These are phyloP conservation scores for Bucco capensis DNA, from an alignment of 2,113 vertebrate species.

Conservation along the genomic window DNA sequence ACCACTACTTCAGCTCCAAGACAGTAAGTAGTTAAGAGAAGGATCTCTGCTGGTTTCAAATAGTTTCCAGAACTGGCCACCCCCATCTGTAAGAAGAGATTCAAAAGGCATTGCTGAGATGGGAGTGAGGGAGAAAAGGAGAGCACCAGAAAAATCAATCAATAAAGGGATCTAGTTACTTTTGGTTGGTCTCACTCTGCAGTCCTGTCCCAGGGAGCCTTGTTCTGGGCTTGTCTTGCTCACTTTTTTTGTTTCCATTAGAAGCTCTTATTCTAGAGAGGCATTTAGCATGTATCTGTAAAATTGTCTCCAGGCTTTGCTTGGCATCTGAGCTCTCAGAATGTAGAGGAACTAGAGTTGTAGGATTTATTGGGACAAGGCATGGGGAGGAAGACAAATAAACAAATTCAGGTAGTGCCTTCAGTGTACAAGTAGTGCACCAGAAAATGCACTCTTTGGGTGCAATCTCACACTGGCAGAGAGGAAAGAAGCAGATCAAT, in stretches of 20 bases:
- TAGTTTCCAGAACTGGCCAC: slow-evolving; percentile 18
- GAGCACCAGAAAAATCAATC: background rate
- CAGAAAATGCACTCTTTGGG: background rate
- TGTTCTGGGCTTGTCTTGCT: slow-evolving; percentile 31
- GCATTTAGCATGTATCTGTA: slow-evolving; percentile 56
- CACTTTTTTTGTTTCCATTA: slow-evolving; percentile 57
- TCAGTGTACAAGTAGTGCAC: background rate
- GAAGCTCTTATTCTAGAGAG: slow-evolving; percentile 39
- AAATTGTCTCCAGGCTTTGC: slow-evolving; percentile 61
- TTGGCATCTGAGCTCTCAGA: slow-evolving; percentile 50
- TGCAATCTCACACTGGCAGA: background rate
- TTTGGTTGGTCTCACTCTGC: slow-evolving; percentile 1
- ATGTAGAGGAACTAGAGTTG: slow-evolving; percentile 42
- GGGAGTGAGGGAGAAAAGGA: background rate
- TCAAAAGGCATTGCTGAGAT: slow-evolving; percentile 11
- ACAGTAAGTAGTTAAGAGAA: background rate
- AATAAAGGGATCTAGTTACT: slow-evolving; percentile 43
- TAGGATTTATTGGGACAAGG: slow-evolving; percentile 38
- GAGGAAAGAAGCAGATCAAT: background rate
- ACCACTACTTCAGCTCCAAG: background rate
- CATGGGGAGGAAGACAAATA: background rate
- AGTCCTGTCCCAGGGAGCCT: background rate
- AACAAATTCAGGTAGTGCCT: slow-evolving; percentile 28
- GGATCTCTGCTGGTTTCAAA: background rate
- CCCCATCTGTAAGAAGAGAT: slow-evolving; percentile 32